These are phyloP conservation scores for Triops cancriformis DNA, from an alignment of 1,140 invertebrate genomes.

Conservation along the genomic window DNA sequence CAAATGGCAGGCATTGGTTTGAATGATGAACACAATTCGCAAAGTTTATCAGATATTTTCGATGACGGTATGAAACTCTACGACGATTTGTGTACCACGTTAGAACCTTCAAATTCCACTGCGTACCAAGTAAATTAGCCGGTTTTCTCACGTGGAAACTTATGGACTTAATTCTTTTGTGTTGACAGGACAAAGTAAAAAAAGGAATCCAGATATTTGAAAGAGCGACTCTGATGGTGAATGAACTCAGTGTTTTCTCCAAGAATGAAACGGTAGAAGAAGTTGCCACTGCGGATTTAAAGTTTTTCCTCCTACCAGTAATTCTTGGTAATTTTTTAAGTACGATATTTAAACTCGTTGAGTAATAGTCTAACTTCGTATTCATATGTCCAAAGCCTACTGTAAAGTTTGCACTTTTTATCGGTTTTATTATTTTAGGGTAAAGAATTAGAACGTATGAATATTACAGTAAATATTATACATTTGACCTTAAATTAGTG, in stretches of 20 bases:
- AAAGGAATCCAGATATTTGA: conserved; percentile 63
- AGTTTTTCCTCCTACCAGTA: conserved; percentile 72
- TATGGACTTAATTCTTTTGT: conserved; percentile 19
- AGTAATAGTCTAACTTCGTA: too few species aligned
- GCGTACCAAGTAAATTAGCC: conserved; percentile 47
- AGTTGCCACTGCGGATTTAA: conserved; percentile 70
- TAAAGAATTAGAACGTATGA: too few species aligned
- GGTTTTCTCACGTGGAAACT: neutral
- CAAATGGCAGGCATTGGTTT: neutral
- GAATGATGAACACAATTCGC: conserved; percentile 16
- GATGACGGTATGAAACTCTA: conserved; percentile 50
- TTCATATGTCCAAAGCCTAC: too few species aligned
- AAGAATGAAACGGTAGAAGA: conserved; percentile 80
- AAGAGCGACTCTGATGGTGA: conserved; percentile 66
- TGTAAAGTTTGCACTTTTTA: too few species aligned
- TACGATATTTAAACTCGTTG: too few species aligned
- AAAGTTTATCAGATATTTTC: conserved; percentile 48
- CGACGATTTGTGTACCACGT: conserved; percentile 46
- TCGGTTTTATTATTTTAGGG: too few species aligned
- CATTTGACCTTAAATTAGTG: too few species aligned
- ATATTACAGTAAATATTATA: too few species aligned
- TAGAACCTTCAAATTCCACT: conserved; percentile 50
- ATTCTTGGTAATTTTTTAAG: conserved; percentile 52
- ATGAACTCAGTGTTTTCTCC: conserved; percentile 71
- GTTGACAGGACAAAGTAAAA: conserved; percentile 54